phyloP scores from a whole-genome alignment of 2,113 vertebrate species.

The Axis porcinus region DNA sequence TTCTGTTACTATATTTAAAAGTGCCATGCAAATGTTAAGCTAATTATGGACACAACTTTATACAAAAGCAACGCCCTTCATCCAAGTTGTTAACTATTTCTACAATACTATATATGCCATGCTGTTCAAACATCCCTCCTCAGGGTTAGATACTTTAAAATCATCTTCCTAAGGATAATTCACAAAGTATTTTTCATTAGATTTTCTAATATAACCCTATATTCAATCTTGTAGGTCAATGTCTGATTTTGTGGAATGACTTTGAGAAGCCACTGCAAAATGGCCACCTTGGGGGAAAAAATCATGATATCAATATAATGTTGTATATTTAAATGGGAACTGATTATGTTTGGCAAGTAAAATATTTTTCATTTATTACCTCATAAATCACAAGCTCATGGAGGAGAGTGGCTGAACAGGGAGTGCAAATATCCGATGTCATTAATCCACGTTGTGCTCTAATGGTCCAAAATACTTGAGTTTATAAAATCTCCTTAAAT shows the following conservation, averaged over 20 bases:
- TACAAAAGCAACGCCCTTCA: not conserved
- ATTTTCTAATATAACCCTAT: not conserved
- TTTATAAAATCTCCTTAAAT: not conserved
- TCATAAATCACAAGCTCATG: not conserved
- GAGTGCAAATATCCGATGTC: conserved; percentile 37
- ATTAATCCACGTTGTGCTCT: conserved; percentile 40
- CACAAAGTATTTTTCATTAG: not conserved
- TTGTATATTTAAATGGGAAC: not conserved
- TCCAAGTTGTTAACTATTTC: not conserved
- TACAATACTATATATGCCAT: not conserved
- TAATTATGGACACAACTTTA: not conserved
- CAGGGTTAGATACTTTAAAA: not conserved
- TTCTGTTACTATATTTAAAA: not conserved
- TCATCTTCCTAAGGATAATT: not conserved
- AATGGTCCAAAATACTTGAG: conserved; percentile 37
- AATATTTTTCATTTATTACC: not conserved
- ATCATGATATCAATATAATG: not conserved
- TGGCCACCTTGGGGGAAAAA: not conserved
- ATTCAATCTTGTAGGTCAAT: not conserved
- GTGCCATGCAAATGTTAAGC: not conserved
- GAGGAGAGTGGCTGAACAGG: not conserved
- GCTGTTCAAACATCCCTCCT: not conserved
- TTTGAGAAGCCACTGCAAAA: not conserved
- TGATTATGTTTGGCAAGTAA: not conserved
- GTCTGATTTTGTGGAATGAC: not conserved